phyloP scores from a whole-genome alignment of 2,888 invertebrate species.

The Philhelius pedissequus region DNA sequence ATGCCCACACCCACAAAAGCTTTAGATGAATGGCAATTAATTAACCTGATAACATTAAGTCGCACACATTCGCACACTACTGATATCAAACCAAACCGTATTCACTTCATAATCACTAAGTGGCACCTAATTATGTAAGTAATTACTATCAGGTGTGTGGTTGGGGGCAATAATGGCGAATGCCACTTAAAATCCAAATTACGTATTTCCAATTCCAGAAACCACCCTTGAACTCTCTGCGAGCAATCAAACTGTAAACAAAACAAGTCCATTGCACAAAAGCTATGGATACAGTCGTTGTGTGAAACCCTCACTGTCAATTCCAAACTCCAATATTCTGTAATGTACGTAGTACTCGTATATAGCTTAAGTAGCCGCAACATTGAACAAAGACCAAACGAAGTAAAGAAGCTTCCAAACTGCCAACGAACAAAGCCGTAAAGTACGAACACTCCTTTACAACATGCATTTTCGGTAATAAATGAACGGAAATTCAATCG shows the following conservation, averaged over 20 bases:
- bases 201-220: conserved; percentile 2
- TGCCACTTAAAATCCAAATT: conserved; percentile 36
- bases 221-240: neutral
- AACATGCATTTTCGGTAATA: neutral
- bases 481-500: conserved; percentile 55
- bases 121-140: conserved; percentile 64
- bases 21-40: conserved; percentile 59
- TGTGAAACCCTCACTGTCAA: neutral
- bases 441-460: neutral
- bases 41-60: conserved; percentile 62
- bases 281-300: neutral
- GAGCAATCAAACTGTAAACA: conserved; percentile 35
- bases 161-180: neutral
- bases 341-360: too few relatives aligned
- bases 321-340: neutral
- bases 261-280: conserved; percentile 48
- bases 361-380: conserved; percentile 52
- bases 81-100: neutral
- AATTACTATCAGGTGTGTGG: conserved; percentile 31
- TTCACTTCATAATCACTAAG: conserved; percentile 63
- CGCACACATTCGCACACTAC: conserved; percentile 32
- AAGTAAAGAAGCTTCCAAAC: conserved; percentile 23
- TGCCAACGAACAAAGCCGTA: neutral
- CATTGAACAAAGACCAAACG: conserved; percentile 42
- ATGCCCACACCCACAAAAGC: neutral